Evolutionary conservation across 2,797 vertebrate genomes (phyloP), one percentile per base, ranked within the genome.

Genomic region (Moxostoma hubbsi): DNA sequence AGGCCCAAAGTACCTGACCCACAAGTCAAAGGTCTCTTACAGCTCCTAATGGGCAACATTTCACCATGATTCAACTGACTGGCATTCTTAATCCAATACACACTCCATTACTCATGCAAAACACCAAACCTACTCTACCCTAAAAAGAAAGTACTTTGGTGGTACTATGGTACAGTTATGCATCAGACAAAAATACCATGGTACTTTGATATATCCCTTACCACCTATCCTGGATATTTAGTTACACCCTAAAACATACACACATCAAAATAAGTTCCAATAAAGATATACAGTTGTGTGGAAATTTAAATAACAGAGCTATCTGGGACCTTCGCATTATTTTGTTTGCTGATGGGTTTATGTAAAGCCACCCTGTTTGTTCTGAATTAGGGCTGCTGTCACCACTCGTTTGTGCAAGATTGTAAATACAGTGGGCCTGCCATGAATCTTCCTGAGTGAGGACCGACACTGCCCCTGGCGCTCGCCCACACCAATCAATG

Each of bases 401-500:
- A 88, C 75, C 84, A 85, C 74, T 86, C 81, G 87, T 89, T 90
- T 87, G 84, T 6, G 64, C 86, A 83, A 88, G 87, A 87, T 86
- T 83, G 85, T 91, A 91, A 92, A 91, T 88, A 89, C 85, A 84
- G 76, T 88, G 81, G 24, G 51, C 70, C 81, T 83, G 87, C 86
- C 91, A 90, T 88, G 90, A 86, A 82, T 84, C 77, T 81, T 74
- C 43, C 66, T 68, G 76, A 72, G 85, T 85, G 84, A 86, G 85
- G 80, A 75, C 71, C 77, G 78, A 87, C 87, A 85, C 83, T 74
- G 74, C 80, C 72, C 72, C 86, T 72, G 24, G 59, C 55, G 53
- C 85, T 89, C 79, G 76, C 53, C 74, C 78, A 85, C 86, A 84
- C 72, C 78, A 71, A 92, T 94, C 90, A 88, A 90, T 90, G 87